phyloP scores from a whole-genome alignment of 2,797 vertebrate species.

The Lateolabrax maculatus region DNA sequence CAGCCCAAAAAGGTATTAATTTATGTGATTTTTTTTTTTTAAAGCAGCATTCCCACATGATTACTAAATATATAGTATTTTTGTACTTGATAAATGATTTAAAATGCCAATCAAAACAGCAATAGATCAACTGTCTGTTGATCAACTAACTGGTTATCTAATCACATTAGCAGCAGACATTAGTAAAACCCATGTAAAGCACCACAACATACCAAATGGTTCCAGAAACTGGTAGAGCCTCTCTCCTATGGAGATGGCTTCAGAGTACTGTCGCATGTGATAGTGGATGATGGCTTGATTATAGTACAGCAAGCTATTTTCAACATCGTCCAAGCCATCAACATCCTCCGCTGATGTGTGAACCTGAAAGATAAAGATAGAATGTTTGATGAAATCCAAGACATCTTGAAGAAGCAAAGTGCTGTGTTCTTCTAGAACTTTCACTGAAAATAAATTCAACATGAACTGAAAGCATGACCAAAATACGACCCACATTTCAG shows the following conservation, averaged over 20 bases:
- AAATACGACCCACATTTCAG: background rate
- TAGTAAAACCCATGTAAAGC: conserved; percentile 20
- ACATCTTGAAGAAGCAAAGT: background rate
- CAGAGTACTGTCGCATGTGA: conserved; percentile 94
- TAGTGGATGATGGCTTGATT: conserved; percentile 97
- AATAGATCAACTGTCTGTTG: background rate
- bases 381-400: background rate
- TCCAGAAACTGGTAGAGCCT: conserved; percentile 98
- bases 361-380: conserved; percentile 82
- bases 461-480: background rate
- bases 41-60: too few species aligned
- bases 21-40: too few species aligned
- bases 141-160: background rate
- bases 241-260: conserved; percentile 95
- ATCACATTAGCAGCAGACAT: background rate
- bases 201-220: conserved; percentile 92
- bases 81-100: background rate
- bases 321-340: conserved; percentile 97
- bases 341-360: conserved; percentile 95
- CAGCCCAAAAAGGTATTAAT: too few species aligned
- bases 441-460: background rate
- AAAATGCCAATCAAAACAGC: background rate
- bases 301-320: conserved; percentile 96
- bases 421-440: background rate
- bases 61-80: background rate